Base-by-base conservation (phyloP, 2,888 invertebrate genomes). In the Subacronicta megacephala region DNA sequence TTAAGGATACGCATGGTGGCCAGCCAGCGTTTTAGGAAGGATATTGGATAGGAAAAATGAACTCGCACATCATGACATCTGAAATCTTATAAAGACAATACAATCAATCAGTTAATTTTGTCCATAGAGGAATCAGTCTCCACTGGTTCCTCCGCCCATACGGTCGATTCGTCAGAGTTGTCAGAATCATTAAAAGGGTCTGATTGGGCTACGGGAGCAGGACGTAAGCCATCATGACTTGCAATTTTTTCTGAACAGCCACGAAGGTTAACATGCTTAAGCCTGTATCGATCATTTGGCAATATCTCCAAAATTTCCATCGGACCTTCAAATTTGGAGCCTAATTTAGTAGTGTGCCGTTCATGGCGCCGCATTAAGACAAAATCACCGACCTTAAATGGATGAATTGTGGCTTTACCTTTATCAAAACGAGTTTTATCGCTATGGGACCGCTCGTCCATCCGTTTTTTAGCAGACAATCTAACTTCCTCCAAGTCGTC, bases 251-350 rank as follows among this genome's bases (percentile, higher is more conserved):
- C 38, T 18, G 38, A 31, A 38, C 26, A 26, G 2, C 26, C 26
- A 2, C 26, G 26, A 10, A 26, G 10, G 3, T 26, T 26, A 26
- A 26, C 47, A 47, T 47, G 47, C 13, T 38, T 38, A 3, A 47
- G 9, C 13, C 17, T 16, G 12, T 47, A 47, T 17, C 47, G 16
- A 13, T 47, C 38, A 38, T 47, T 47, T 0, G 38, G 47, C 2
- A 47, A 29, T 26, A 47, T 1, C 10, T 47, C n/a, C 31, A 47
- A 38, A 6, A 45, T 12, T 16, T 45, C 45, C 45, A 45, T 45
- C 0, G 45, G 45, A 5, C 45, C 45, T 36, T 45, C 45, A 36
- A 45, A 45, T 45, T 45, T 45, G 2, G 45, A 10, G 12, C 44
- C 33, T 13, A 44, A 10, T 10, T 44, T 44, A 33, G 44, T 44